A percentile compares a stretch with the other conserved stretches of the same genome.
phyloP scores from a whole-genome alignment of 2,113 vertebrate genomes.

The Montifringilla adamsi region DNA sequence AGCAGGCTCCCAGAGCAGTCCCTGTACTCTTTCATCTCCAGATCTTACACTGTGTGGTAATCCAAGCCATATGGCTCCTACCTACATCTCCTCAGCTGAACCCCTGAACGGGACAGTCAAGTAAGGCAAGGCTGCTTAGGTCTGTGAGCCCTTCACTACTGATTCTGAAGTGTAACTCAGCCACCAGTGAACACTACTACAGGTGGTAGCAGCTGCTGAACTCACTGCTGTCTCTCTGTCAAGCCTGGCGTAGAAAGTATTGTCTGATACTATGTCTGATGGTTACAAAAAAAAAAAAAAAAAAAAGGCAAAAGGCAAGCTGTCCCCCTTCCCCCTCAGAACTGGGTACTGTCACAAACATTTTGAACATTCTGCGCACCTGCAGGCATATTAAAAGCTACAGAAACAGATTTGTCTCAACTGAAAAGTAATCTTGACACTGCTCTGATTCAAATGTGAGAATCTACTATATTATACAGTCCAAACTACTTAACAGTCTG shows the following conservation, averaged over 20 bases:
- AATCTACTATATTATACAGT: not conserved
- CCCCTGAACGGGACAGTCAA: not conserved
- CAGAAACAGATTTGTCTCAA: not conserved
- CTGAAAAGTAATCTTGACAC: not conserved
- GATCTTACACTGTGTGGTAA: not conserved
- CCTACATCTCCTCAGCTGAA: slow-evolving; percentile 2
- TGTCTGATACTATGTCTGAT: not conserved
- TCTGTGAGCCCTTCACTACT: not conserved
- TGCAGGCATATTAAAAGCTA: not conserved
- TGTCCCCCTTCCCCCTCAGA: not conserved
- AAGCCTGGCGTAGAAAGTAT: not conserved
- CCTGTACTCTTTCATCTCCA: not conserved
- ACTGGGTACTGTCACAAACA: not conserved
- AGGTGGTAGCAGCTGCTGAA: not conserved
- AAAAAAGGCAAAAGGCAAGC: not conserved
- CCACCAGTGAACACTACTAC: not conserved
- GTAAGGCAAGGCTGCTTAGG: not conserved
- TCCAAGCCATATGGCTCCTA: slow-evolving; percentile 27
- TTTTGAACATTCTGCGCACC: not conserved
- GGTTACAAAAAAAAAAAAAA: not conserved
- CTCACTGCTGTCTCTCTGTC: not conserved
- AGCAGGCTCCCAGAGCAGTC: not conserved
- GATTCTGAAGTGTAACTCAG: not conserved
- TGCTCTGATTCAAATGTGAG: not conserved
- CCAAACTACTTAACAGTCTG: not conserved